Percentiles rank a stretch among this genome's conserved stretches.
Evolutionary conservation across 2,888 invertebrate species (phyloP).

Genomic region (Aporophyla nigra): DNA sequence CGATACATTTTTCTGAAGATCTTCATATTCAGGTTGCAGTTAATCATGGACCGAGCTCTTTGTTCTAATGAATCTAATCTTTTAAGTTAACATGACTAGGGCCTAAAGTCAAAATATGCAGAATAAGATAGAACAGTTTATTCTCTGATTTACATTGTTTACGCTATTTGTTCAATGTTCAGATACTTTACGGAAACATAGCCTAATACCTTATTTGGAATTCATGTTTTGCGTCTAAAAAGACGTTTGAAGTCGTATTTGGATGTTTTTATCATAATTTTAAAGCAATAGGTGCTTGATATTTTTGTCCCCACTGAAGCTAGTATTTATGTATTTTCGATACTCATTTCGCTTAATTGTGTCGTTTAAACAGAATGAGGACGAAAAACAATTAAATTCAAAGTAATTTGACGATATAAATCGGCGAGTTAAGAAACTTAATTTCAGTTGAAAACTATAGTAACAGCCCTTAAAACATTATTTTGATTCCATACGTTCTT

Average conservation of each 20-base stretch:
- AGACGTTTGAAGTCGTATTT: background rate
- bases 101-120: background rate
- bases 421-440: background rate
- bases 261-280: background rate
- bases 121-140: background rate
- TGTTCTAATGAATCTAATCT: background rate
- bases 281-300: background rate
- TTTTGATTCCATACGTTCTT: background rate
- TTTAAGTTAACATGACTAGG: background rate
- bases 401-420: constrained; percentile 9
- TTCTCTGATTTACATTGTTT: constrained; percentile 2
- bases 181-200: constrained; percentile 3
- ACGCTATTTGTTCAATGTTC: constrained; percentile 13
- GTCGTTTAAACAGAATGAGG: background rate
- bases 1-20: background rate
- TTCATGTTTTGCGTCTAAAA: background rate
- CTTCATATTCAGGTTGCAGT: background rate
- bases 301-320: background rate
- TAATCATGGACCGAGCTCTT: background rate
- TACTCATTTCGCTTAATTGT: constrained; percentile 1
- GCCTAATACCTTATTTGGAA: background rate
- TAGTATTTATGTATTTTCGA: constrained; percentile 12
- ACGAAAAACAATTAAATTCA: constrained; percentile 12
- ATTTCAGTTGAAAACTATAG: background rate
- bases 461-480: constrained; percentile 2